Conservation (phyloP, 2,888 invertebrate species). For the Netelia fuscicornis region DNA sequence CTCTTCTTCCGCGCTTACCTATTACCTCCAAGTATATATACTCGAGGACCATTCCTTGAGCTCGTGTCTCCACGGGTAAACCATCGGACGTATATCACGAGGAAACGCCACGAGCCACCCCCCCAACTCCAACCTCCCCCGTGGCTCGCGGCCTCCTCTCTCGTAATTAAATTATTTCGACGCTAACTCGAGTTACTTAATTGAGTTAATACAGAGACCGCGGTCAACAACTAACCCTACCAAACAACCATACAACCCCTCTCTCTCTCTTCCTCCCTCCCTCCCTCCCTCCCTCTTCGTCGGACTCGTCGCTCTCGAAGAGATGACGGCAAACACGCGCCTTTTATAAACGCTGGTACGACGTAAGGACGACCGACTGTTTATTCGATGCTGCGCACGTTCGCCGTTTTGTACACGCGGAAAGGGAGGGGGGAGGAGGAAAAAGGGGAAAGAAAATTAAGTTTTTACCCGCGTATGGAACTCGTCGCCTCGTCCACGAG, state of each 20-base stretch:
- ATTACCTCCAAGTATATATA: not conserved
- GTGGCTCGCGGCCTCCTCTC: slow-evolving; percentile 28
- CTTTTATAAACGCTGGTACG: not conserved
- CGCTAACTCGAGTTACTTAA: slow-evolving; percentile 69
- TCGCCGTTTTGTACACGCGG: not conserved
- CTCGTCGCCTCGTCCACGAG: not conserved
- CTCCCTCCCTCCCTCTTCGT: not conserved
- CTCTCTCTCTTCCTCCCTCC: slow-evolving; percentile 20
- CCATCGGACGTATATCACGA: slow-evolving; percentile 5
- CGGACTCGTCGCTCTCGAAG: slow-evolving; percentile 4
- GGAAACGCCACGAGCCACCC: slow-evolving; percentile 33
- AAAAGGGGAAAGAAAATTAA: not conserved
- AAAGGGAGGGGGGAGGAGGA: not conserved
- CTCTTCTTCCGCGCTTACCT: slow-evolving; percentile 14
- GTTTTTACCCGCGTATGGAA: not conserved
- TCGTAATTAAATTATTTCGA: slow-evolving; percentile 69
- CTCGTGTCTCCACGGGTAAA: no score
- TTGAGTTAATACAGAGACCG: slow-evolving; percentile 69
- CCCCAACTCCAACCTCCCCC: not conserved
- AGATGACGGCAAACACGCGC: not conserved
- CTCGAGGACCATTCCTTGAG: not conserved
- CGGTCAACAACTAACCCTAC: slow-evolving; percentile 67
- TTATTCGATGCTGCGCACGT: not conserved
- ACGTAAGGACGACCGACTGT: not conserved
- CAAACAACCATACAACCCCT: slow-evolving; percentile 53